phyloP scores from a whole-genome alignment of 2,888 invertebrate species.

The Anaspis maculata region DNA sequence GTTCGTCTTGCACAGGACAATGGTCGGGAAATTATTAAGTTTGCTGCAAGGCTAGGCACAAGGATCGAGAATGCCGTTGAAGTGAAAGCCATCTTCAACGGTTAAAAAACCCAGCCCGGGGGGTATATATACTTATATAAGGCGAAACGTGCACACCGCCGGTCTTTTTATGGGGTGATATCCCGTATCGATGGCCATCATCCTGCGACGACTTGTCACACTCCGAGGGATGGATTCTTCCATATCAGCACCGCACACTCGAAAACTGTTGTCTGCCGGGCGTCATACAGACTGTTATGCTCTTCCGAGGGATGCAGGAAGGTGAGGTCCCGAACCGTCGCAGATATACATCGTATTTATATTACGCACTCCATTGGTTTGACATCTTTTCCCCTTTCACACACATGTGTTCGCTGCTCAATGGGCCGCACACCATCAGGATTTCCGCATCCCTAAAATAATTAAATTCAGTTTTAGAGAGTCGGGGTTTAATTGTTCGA shows the following conservation, averaged over 20 bases:
- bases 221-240: conserved; percentile 7
- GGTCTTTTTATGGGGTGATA: conserved; percentile 7
- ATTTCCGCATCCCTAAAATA: too few relatives aligned
- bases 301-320: too few relatives aligned
- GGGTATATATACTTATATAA: too few relatives aligned
- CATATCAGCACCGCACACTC: conserved; percentile 16
- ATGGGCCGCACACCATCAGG: too few relatives aligned
- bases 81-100: conserved; percentile 2
- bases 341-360: conserved; percentile 25
- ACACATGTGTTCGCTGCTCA: neutral
- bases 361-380: conserved; percentile 26
- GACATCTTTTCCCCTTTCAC: conserved; percentile 5
- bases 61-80: neutral
- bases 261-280: conserved; percentile 14
- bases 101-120: too few relatives aligned
- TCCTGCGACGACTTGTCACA: conserved; percentile 12
- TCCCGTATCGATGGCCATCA: conserved; percentile 9
- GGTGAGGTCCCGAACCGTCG: conserved; percentile 12
- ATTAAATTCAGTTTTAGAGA: too few relatives aligned
- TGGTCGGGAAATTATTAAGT: conserved; percentile 12
- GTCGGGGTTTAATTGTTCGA: too few relatives aligned
- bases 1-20: conserved; percentile 14
- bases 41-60: conserved; percentile 1
- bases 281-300: too few relatives aligned
- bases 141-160: neutral